These are phyloP conservation scores for Actinopyga echinites DNA, from an alignment of 53 echinoderm and acorn worm genomes.

Conservation along the genomic window DNA sequence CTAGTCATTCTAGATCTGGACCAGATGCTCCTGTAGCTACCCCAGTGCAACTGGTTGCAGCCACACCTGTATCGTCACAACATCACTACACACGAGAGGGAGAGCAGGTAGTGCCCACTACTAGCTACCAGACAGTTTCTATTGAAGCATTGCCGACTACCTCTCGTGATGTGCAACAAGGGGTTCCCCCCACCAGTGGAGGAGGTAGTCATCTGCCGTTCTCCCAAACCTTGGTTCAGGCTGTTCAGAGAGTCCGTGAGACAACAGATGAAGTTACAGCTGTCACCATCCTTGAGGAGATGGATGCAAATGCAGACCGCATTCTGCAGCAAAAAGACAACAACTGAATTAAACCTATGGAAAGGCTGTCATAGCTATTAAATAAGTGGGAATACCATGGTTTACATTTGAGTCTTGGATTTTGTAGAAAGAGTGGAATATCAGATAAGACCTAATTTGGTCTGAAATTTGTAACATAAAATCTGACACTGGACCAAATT, in stretches of 20 bases:
- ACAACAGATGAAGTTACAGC: constrained; percentile 27
- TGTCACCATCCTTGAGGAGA: constrained; percentile 27
- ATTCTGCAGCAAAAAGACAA: constrained; percentile 26
- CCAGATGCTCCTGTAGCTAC: neutral
- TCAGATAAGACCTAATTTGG: too few species aligned
- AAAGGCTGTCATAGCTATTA: too few species aligned
- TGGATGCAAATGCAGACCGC: constrained; percentile 42
- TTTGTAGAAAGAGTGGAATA: too few species aligned
- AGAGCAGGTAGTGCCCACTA: neutral
- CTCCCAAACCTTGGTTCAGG: constrained; percentile 28
- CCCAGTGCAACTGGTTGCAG: constrained; percentile 21
- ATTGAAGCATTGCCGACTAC: constrained; percentile 12
- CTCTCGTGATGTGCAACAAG: constrained; percentile 1
- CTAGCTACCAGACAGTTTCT: constrained; percentile 1
- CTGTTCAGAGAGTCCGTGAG: constrained; percentile 24
- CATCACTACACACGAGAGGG: neutral
- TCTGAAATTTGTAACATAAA: too few species aligned
- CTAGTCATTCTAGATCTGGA: neutral
- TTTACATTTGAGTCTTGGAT: too few species aligned
- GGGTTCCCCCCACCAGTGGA: neutral
- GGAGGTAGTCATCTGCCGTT: constrained; percentile 12
- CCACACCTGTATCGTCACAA: neutral
- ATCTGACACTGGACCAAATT: too few species aligned
- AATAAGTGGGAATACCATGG: too few species aligned
- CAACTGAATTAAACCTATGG: too few species aligned